These are phyloP conservation scores for Sicus ferrugineus DNA, from an alignment of 2,888 invertebrate species.

Conservation along the genomic window DNA sequence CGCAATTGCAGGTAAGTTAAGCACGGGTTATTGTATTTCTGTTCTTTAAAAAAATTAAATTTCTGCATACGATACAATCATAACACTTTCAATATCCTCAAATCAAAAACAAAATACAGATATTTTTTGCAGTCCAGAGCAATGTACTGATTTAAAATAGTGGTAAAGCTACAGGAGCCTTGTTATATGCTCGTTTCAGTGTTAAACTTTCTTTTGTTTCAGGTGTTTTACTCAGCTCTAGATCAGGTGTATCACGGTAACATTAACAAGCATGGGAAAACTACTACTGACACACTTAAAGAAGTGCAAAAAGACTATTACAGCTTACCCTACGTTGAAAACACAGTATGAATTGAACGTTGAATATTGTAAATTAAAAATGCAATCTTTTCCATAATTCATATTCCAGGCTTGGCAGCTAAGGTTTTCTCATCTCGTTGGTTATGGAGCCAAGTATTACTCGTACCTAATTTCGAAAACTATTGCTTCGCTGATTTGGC, in stretches of 20 bases:
- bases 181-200: too few relatives aligned
- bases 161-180: too few relatives aligned
- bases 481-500: constrained; percentile 93
- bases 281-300: constrained; percentile 78
- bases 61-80: too few relatives aligned
- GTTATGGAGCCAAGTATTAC: constrained; percentile 99
- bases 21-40: too few relatives aligned
- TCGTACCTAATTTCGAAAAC: constrained; percentile 95
- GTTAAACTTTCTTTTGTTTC: too few relatives aligned
- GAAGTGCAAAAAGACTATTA: constrained; percentile 84
- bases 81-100: not conserved
- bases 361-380: not conserved
- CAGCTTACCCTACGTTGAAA: constrained; percentile 83
- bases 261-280: constrained; percentile 53
- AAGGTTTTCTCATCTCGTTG: constrained; percentile 94
- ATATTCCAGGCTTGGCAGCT: constrained; percentile 86
- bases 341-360: constrained; percentile 71
- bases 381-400: not conserved
- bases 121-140: not conserved
- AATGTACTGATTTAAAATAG: too few relatives aligned
- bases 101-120: not conserved
- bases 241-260: constrained; percentile 86
- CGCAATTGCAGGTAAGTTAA: constrained; percentile 76
- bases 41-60: too few relatives aligned
- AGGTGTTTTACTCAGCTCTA: constrained; percentile 89